These are phyloP conservation scores for Andricus quercusramuli DNA, from an alignment of 2,888 invertebrate genomes.

Conservation along the genomic window DNA sequence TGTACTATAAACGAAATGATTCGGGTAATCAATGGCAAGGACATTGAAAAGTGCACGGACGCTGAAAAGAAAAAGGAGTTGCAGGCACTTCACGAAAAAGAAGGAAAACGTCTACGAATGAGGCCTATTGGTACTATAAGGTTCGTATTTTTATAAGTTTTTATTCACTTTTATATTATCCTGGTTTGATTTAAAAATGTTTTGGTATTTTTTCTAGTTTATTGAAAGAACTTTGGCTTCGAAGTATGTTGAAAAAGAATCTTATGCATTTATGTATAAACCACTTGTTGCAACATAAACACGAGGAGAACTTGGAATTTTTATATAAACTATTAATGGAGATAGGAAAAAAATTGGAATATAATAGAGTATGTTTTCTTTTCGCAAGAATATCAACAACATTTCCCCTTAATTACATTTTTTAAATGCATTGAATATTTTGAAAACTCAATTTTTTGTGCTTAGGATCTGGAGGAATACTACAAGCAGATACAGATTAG, in stretches of 20 bases:
- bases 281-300: slow-evolving; percentile 84
- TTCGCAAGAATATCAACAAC: too few relatives aligned
- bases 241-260: slow-evolving; percentile 91
- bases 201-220: slow-evolving; percentile 72
- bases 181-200: too few relatives aligned
- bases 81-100: slow-evolving; percentile 85
- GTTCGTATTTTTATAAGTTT: background rate
- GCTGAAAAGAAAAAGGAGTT: slow-evolving; percentile 88
- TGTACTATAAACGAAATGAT: slow-evolving; percentile 86
- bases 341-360: slow-evolving; percentile 91
- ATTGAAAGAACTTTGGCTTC: slow-evolving; percentile 94
- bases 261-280: slow-evolving; percentile 94
- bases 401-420: too few relatives aligned
- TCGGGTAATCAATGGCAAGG: slow-evolving; percentile 67
- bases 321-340: slow-evolving; percentile 95
- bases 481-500: too few relatives aligned
- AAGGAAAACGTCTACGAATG: slow-evolving; percentile 88
- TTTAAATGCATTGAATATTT: too few relatives aligned
- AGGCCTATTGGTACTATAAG: slow-evolving; percentile 84
- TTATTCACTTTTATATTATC: too few relatives aligned
- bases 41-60: slow-evolving; percentile 81
- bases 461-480: too few relatives aligned
- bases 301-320: slow-evolving; percentile 95
- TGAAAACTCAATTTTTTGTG: too few relatives aligned
- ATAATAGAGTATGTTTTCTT: slow-evolving; percentile 65